Conservation (phyloP, 2,797 vertebrate species). For the Acanthopagrus latus region DNA sequence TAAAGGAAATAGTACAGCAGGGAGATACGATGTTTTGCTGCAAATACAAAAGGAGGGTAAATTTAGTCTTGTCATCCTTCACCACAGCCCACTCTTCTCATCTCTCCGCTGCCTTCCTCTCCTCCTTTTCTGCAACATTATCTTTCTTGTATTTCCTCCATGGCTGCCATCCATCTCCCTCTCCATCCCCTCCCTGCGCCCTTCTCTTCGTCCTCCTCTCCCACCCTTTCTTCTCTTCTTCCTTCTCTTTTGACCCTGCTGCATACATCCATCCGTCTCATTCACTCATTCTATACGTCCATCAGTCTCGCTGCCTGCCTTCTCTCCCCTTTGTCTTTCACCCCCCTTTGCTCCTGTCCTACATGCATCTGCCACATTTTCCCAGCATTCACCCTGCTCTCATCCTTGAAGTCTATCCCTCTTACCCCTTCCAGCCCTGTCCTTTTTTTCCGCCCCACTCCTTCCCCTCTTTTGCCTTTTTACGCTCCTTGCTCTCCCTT, state of each 20-base stretch:
- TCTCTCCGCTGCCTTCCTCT: neutral
- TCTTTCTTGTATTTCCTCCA: constrained; percentile 8
- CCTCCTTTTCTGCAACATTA: neutral
- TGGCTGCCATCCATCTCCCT: constrained; percentile 28
- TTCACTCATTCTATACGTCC: constrained; percentile 32
- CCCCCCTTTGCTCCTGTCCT: constrained; percentile 28
- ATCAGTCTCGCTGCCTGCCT: constrained; percentile 39
- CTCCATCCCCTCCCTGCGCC: constrained; percentile 9
- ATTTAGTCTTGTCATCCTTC: neutral
- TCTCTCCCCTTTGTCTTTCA: constrained; percentile 33
- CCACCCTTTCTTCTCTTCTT: constrained; percentile 15
- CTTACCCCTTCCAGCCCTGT: constrained; percentile 14
- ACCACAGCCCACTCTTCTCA: neutral
- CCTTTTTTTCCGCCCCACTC: constrained; percentile 27
- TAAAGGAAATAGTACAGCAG: neutral
- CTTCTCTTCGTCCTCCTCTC: constrained; percentile 7
- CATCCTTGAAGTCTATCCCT: constrained; percentile 48
- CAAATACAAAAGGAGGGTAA: neutral
- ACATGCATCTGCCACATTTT: constrained; percentile 51
- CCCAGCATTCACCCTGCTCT: constrained; percentile 37
- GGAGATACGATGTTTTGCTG: neutral
- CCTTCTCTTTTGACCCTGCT: constrained; percentile 27
- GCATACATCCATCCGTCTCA: constrained; percentile 34
- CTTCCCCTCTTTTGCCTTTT: constrained; percentile 25
- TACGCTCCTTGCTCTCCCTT: constrained; percentile 21